Evolutionary conservation across 2,113 vertebrate genomes (phyloP).

Genomic region (Phycodurus eques): DNA sequence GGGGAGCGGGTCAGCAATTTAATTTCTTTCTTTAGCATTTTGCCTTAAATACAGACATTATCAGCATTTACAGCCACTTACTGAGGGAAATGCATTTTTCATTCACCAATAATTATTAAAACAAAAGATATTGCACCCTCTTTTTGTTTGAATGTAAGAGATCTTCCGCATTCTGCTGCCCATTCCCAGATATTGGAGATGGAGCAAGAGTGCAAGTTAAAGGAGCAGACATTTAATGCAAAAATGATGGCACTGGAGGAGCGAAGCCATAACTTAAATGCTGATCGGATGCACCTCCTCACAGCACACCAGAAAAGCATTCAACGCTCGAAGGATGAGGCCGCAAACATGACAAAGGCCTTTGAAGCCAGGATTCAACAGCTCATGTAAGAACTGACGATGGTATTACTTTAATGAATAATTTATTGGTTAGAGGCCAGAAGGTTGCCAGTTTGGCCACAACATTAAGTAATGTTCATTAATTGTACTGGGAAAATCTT

Average conservation of each 20-base stretch:
- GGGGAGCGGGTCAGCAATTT: no score
- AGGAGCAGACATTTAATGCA: constrained; percentile 79
- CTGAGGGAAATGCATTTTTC: background rate
- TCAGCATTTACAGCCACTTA: background rate
- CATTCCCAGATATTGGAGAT: constrained; percentile 80
- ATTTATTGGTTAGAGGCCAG: background rate
- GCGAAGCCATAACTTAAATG: constrained; percentile 72
- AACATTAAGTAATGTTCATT: background rate
- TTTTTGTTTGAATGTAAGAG: background rate
- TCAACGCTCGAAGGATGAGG: constrained; percentile 85
- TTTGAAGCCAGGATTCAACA: constrained; percentile 77
- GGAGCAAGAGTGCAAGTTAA: constrained; percentile 84
- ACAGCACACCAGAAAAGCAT: constrained; percentile 83
- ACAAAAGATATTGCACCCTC: background rate
- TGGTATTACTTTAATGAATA: background rate
- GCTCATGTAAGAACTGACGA: constrained; percentile 77
- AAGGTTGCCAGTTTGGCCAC: background rate
- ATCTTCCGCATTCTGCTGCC: background rate
- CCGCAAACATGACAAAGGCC: constrained; percentile 75
- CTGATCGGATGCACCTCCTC: constrained; percentile 80
- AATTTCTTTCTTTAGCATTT: background rate
- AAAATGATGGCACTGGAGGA: constrained; percentile 85
- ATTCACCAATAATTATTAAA: background rate
- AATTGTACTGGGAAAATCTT: background rate
- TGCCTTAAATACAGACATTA: background rate